Base-by-base conservation (phyloP, 2,113 vertebrate genomes). In the Corythaeola cristata region DNA sequence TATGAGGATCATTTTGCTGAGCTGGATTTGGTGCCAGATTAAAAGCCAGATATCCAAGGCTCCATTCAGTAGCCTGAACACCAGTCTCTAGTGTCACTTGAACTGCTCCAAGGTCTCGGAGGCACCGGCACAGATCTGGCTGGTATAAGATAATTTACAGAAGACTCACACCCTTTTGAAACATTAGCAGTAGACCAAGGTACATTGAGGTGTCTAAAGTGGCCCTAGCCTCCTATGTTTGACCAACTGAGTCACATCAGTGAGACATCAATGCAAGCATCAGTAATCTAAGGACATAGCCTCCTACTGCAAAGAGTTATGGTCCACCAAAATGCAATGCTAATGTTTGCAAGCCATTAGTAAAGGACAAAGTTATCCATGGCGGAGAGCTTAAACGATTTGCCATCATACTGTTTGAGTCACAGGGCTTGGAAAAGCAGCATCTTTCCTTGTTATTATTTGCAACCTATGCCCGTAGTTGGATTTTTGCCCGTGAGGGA, bases 391-490 rank as follows among this genome's bases (percentile, higher is more conserved):
- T 72, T 30, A 10, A 2, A 18, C 1, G 0, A 23, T 35, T 66
- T 18, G 9, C 19, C 23, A 32, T 73, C 47, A 35, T 8, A 8
- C 24, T 9, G 13, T 33, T 39, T 32, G 44, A 47, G 30, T 24
- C 58, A 60, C 16, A 44, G 22, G 32, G 26, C 28, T 35, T 35
- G 56, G 64, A 75, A 18, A 85, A 59, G 15, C 35, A 71, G 23
- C 30, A 49, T 22, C 67, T 79, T 68, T 50, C 8, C 15, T 55
- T 53, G 27, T 41, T 53, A 19, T 58, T 76, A 28, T 78, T 84
- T 63, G 14, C 44, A 20, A 11, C 15, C 30, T 74, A 2, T 47
- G 16, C 11, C 50, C 60, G 0, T 1, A 6, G 19, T 6, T 74
- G 73, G 44, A 60, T 39, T 72, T 78, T 71, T 60, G 21, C 66